These are phyloP conservation scores for Bos indicus DNA, from an alignment of 2,113 vertebrate species.

Conservation along the genomic window DNA sequence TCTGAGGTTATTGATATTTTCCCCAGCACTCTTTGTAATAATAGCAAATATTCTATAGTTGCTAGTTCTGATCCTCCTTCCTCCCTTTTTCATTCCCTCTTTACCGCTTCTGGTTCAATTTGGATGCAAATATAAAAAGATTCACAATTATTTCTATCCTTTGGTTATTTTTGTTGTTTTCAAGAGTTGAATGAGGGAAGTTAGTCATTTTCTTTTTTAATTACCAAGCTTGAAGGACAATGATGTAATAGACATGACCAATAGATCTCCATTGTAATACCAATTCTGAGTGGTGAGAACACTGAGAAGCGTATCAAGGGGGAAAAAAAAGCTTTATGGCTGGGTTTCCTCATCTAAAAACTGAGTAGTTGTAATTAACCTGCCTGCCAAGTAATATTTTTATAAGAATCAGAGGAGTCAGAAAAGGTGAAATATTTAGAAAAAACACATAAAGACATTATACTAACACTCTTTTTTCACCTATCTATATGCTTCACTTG, in stretches of 20 bases:
- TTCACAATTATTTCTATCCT: background rate
- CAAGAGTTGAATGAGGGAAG: background rate
- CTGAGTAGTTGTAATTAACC: background rate
- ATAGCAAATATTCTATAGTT: background rate
- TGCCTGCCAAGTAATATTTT: background rate
- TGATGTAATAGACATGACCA: background rate
- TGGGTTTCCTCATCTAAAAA: background rate
- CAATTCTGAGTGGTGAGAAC: background rate
- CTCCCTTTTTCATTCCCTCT: background rate
- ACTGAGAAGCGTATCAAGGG: background rate
- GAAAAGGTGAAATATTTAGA: slow-evolving; percentile 12
- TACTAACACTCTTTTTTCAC: background rate
- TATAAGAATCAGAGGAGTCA: background rate
- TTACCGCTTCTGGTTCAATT: background rate
- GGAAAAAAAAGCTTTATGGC: background rate
- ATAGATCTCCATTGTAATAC: background rate
- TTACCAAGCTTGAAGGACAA: background rate
- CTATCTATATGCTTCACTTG: background rate
- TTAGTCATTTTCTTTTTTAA: background rate
- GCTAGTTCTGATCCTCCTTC: background rate
- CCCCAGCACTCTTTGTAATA: background rate
- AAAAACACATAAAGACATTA: background rate
- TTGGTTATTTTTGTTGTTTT: background rate
- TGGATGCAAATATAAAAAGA: background rate
- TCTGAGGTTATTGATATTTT: background rate